phyloP scores from a whole-genome alignment of 1,140 invertebrate species.

The Metopolophium dirhodum region DNA sequence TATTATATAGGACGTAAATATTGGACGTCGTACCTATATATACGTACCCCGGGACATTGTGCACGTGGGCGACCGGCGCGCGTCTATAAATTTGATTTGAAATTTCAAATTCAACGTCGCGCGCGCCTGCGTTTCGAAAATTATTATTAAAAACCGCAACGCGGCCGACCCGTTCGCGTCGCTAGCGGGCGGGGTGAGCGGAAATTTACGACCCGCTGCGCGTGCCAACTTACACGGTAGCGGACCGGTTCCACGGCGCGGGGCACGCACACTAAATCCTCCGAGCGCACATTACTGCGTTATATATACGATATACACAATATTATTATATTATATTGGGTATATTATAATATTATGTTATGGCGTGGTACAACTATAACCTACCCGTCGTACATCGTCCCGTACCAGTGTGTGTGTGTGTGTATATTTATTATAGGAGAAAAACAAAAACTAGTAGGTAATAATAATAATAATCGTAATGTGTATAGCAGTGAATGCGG shows the following conservation, averaged over 20 bases:
- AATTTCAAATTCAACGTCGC: slow-evolving; percentile 28
- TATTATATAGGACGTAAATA: no score
- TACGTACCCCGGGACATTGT: background rate
- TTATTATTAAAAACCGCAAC: background rate
- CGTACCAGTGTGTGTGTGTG: no score
- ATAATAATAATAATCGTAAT: background rate
- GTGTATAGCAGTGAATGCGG: background rate
- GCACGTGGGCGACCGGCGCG: background rate
- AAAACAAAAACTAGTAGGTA: background rate
- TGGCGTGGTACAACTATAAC: background rate
- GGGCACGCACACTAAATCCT: slow-evolving; percentile 30
- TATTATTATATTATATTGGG: background rate
- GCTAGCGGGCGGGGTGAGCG: background rate
- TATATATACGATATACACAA: background rate
- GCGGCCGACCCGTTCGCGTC: no score
- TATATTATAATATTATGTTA: background rate
- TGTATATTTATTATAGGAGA: no score
- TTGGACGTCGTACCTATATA: no score
- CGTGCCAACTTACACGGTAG: slow-evolving; percentile 56
- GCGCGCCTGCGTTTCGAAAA: slow-evolving; percentile 18
- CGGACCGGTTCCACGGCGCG: slow-evolving; percentile 38
- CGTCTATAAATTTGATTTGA: background rate
- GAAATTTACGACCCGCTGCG: slow-evolving; percentile 54
- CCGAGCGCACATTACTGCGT: background rate
- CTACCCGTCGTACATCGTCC: background rate